Conservation (phyloP, 2,797 vertebrate genomes). For the Enteromius mattozi region DNA sequence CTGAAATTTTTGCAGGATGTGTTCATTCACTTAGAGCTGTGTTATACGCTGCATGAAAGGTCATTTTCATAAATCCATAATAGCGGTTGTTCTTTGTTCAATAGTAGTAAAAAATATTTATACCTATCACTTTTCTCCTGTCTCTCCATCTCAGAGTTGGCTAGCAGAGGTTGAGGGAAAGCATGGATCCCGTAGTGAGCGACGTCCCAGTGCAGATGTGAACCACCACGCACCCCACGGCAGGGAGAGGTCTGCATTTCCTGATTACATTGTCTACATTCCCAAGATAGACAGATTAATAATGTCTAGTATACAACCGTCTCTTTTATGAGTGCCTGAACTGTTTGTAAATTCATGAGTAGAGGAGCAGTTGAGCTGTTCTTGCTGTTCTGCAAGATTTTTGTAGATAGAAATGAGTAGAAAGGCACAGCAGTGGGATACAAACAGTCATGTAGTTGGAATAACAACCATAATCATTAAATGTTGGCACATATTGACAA, state of each 20-base stretch:
- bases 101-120: not conserved
- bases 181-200: slow-evolving; percentile 88
- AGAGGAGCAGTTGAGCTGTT: not conserved
- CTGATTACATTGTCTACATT: slow-evolving; percentile 38
- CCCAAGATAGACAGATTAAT: not conserved
- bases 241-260: slow-evolving; percentile 88
- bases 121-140: not conserved
- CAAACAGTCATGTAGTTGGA: not conserved
- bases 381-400: not conserved
- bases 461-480: not conserved
- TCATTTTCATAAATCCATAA: no score
- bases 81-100: no score
- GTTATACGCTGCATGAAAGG: no score
- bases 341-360: not conserved
- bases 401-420: not conserved
- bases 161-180: slow-evolving; percentile 97
- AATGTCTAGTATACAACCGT: not conserved
- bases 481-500: not conserved
- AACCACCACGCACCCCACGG: slow-evolving; percentile 96
- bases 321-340: not conserved
- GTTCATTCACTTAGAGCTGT: no score
- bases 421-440: not conserved
- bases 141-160: slow-evolving; percentile 83
- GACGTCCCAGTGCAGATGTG: slow-evolving; percentile 91
- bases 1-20: no score